A percentile compares a stretch with the other conserved stretches of the same genome.
Conservation (phyloP, 1,140 invertebrate species). For the Neodiprion pinetum region DNA sequence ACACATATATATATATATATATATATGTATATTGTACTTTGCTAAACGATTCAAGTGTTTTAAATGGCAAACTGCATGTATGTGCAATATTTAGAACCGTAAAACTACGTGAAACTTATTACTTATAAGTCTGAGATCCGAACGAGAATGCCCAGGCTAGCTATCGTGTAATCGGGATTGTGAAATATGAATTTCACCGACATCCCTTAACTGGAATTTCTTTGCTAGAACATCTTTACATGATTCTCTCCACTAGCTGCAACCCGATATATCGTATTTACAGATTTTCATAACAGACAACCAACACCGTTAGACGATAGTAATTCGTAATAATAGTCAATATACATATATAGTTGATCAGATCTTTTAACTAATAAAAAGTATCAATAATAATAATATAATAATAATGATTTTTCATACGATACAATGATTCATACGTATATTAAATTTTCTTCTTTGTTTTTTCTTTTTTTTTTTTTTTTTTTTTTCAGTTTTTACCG, state of each 20-base stretch:
- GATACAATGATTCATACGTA: constrained; percentile 39
- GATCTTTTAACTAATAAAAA: constrained; percentile 31
- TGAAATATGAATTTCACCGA: background rate
- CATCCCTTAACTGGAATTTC: too few species aligned
- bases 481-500: constrained; percentile 19
- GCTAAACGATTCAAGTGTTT: too few species aligned
- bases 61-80: too few species aligned
- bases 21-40: too few species aligned
- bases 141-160: background rate
- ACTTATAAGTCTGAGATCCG: background rate
- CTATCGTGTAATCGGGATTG: background rate
- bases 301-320: constrained; percentile 54
- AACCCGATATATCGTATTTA: background rate
- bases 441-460: constrained; percentile 29
- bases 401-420: constrained; percentile 32
- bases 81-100: too few species aligned
- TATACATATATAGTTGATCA: constrained; percentile 27
- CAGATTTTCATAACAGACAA: constrained; percentile 37
- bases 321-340: constrained; percentile 39
- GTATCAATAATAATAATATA: constrained; percentile 22
- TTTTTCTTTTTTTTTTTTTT: constrained; percentile 19
- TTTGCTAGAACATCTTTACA: too few species aligned
- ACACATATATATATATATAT: too few species aligned
- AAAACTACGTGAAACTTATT: too few species aligned
- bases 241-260: background rate